Percentiles rank a stretch among this genome's conserved stretches.
These are phyloP conservation scores for Amblyteles armatorius DNA, from an alignment of 2,888 invertebrate genomes.

Conservation along the genomic window DNA sequence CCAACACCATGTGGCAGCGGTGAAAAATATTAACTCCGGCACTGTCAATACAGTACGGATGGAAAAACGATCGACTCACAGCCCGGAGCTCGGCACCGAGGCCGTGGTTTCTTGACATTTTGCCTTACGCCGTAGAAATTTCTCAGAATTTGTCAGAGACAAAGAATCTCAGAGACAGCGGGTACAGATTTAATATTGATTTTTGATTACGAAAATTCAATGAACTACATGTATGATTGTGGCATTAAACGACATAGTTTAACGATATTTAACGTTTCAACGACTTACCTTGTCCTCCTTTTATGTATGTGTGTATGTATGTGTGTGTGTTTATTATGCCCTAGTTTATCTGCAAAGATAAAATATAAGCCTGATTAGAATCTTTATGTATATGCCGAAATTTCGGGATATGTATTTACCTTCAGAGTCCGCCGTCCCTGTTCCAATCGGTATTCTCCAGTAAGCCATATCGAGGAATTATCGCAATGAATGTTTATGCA, in stretches of 20 bases:
- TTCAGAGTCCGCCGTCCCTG: constrained; percentile 11
- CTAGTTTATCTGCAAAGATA: neutral
- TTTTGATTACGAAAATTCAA: neutral
- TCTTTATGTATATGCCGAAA: neutral
- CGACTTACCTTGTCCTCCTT: neutral
- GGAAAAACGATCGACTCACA: constrained; percentile 53
- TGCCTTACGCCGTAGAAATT: neutral
- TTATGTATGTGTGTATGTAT: neutral
- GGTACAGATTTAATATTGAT: neutral
- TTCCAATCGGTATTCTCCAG: constrained; percentile 20
- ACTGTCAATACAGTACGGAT: constrained; percentile 55
- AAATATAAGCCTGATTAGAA: neutral
- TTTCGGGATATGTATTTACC: constrained; percentile 38
- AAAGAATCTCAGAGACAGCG: neutral
- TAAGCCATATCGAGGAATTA: constrained; percentile 62
- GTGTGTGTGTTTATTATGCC: too few species aligned
- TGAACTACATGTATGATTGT: neutral
- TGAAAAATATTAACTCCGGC: constrained; percentile 61
- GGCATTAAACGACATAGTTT: neutral
- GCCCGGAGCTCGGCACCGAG: constrained; percentile 28
- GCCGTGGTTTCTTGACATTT: constrained; percentile 33
- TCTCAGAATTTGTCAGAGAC: neutral
- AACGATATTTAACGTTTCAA: neutral
- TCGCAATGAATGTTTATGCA: constrained; percentile 72
- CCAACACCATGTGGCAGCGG: constrained; percentile 62